Base-by-base conservation (phyloP, 1,140 invertebrate genomes). In the Danaus melanippus region DNA sequence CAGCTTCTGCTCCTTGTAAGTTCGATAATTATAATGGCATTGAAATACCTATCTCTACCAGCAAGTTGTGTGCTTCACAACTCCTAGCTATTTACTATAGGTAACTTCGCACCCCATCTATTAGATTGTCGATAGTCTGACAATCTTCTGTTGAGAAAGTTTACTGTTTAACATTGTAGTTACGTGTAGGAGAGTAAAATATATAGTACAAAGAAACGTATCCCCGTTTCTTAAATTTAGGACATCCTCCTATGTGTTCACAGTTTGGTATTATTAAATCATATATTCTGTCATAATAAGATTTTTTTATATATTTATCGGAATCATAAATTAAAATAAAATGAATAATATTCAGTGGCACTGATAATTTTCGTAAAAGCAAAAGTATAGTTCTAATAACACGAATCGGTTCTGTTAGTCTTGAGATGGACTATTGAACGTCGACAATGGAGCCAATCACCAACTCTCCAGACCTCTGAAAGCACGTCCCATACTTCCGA, bases 401-500 rank as follows among this genome's bases (percentile, higher is more conserved):
- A 40, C 56, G 50, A 62, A 62, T 55, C 53, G 59, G 49, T 67
- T 59, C 43, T 56, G 52, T 61, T 59, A 56, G 62, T 56, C 58
- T 61, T 63, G 61, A 72, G 71, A 76, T 68, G 66, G 71, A 65
- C 64, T 70, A 77, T 79, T 75, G 75, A 77, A 54, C 59, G 62
- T 69, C 65, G 58, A 79, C 79, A 80, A 83, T 83, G 66, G 74
- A 57, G 64, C 72, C 79, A 83, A 79, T 83, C 77, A 83, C 64
- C 64, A 73, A 79, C 66, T 77, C 74, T 62, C 60, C 64, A 70
- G 64, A 73, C 66, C 70, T 68, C 66, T 66, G 47, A 61, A 70
- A 64, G 71, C 77, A 80, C 74, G 76, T 82, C 65, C 62, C 64
- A 48, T 59, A 76, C 71, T 76, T 76, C 75, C 72, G 68, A 79